These are phyloP conservation scores for Gymnothorax javanicus DNA, from an alignment of 2,797 vertebrate genomes.

Conservation along the genomic window DNA sequence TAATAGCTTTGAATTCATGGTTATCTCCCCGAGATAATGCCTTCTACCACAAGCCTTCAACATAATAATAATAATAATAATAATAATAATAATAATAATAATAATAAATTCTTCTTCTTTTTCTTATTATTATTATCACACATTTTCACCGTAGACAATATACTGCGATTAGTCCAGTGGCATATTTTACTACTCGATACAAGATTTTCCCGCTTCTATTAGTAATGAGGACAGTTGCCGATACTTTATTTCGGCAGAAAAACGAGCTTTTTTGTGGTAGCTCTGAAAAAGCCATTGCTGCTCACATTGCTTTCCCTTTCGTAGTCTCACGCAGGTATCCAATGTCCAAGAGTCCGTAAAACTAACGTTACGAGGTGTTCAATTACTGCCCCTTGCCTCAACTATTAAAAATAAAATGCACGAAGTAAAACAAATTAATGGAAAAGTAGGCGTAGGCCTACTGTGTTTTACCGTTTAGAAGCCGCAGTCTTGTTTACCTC, in stretches of 20 bases:
- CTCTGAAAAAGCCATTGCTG: neutral
- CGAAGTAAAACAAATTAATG: neutral
- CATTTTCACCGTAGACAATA: neutral
- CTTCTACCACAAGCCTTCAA: too few relatives aligned
- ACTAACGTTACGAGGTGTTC: neutral
- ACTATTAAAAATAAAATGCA: neutral
- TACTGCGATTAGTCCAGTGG: neutral
- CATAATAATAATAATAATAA: too few relatives aligned
- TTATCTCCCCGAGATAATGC: too few relatives aligned
- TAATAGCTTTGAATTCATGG: too few relatives aligned
- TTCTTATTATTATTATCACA: neutral
- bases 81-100: too few relatives aligned
- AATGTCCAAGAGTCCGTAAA: neutral
- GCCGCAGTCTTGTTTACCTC: neutral
- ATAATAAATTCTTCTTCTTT: too few relatives aligned
- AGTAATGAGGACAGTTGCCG: neutral
- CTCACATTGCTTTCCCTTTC: neutral
- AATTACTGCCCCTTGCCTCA: neutral
- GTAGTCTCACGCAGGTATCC: neutral
- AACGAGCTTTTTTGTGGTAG: neutral
- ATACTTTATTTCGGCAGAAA: neutral
- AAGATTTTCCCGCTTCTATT: neutral
- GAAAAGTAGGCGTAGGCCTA: conserved; percentile 1
- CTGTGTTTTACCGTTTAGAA: neutral
- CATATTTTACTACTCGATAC: neutral